A percentile compares a stretch with the other conserved stretches of the same genome.
Evolutionary conservation across 2,888 invertebrate species (phyloP).

Genomic region (Andrena fulva): DNA sequence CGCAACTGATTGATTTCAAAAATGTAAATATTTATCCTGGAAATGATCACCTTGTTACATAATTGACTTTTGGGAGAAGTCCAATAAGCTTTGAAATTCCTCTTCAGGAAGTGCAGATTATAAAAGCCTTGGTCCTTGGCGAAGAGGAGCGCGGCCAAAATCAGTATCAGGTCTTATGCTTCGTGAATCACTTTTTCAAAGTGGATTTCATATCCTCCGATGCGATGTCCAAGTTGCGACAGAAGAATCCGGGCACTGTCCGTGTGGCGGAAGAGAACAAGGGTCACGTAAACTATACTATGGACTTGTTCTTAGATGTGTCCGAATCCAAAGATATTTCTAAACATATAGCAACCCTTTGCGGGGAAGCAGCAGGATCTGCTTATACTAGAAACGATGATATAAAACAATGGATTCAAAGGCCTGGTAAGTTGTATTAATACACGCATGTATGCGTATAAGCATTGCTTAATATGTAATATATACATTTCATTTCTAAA

Average conservation of each 20-base stretch:
- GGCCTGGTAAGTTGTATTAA: slow-evolving; percentile 88
- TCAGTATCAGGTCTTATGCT: slow-evolving; percentile 96
- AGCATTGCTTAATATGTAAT: background rate
- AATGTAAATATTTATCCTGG: slow-evolving; percentile 89
- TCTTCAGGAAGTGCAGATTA: slow-evolving; percentile 95
- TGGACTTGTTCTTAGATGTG: slow-evolving; percentile 93
- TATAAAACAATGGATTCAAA: slow-evolving; percentile 91
- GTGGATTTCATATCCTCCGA: slow-evolving; percentile 98
- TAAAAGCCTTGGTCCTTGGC: slow-evolving; percentile 94
- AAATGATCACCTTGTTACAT: too few relatives aligned
- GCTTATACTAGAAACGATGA: slow-evolving; percentile 93
- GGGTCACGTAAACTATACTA: slow-evolving; percentile 92
- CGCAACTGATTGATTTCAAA: slow-evolving; percentile 97
- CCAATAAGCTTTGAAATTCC: slow-evolving; percentile 3
- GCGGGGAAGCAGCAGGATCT: slow-evolving; percentile 91
- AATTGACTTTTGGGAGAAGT: background rate
- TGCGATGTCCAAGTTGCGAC: slow-evolving; percentile 97
- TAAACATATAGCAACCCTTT: slow-evolving; percentile 90
- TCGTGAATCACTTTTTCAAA: slow-evolving; percentile 95
- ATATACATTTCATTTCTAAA: background rate
- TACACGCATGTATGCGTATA: too few relatives aligned
- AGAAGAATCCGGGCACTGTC: slow-evolving; percentile 94
- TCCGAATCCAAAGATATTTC: slow-evolving; percentile 90
- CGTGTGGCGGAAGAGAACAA: slow-evolving; percentile 96
- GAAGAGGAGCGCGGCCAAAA: slow-evolving; percentile 97